Percentiles rank a stretch among this genome's conserved stretches.
Conservation (phyloP, 1,140 invertebrate genomes). For the Venustaconcha ellipsiformis region DNA sequence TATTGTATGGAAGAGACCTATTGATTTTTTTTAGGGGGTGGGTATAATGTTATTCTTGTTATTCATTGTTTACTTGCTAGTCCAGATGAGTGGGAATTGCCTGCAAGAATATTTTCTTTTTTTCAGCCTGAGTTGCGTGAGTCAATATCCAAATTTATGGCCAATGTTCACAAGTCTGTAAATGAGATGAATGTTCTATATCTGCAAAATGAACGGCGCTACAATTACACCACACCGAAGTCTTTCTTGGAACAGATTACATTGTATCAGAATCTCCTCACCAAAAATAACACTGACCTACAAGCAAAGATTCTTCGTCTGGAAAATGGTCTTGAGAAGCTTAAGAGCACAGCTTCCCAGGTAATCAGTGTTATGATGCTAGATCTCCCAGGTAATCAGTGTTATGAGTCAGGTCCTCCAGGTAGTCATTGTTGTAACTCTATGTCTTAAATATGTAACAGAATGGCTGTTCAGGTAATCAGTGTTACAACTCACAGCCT, state of each 20-base stretch:
- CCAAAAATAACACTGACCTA: slow-evolving; percentile 85
- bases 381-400: too few relatives aligned
- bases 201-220: slow-evolving; percentile 88
- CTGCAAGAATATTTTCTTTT: not conserved
- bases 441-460: too few relatives aligned
- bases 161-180: slow-evolving; percentile 92
- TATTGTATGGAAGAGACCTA: too few relatives aligned
- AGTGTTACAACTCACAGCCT: too few relatives aligned
- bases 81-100: too few relatives aligned
- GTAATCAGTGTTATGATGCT: slow-evolving; percentile 68
- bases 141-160: slow-evolving; percentile 89
- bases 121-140: slow-evolving; percentile 58
- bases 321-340: slow-evolving; percentile 93
- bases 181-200: slow-evolving; percentile 90
- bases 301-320: slow-evolving; percentile 85
- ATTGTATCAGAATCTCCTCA: slow-evolving; percentile 88
- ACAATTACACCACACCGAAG: slow-evolving; percentile 98
- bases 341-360: slow-evolving; percentile 82
- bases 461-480: too few relatives aligned
- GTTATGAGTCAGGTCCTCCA: too few relatives aligned
- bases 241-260: slow-evolving; percentile 96
- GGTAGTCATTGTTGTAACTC: too few relatives aligned
- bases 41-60: too few relatives aligned
- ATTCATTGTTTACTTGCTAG: too few relatives aligned
- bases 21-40: too few relatives aligned